Conservation (phyloP, 2,888 invertebrate species). For the Heliconius sara region DNA sequence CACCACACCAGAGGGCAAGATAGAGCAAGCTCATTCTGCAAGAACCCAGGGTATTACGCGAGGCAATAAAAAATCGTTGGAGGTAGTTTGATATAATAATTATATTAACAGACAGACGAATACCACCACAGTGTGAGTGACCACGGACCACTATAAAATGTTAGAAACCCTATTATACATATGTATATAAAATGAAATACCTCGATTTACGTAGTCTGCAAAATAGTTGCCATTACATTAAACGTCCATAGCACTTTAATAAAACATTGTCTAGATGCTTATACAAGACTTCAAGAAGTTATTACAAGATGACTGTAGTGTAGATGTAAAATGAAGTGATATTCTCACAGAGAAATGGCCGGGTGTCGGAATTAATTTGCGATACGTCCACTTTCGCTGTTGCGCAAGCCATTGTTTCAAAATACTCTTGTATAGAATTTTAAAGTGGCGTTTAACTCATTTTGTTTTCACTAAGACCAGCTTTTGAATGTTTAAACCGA, state of each 20-base stretch:
- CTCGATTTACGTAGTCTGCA: not conserved
- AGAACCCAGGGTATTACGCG: too few species aligned
- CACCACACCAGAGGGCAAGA: too few species aligned
- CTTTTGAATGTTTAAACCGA: not conserved
- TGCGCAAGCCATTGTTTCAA: conserved; percentile 42
- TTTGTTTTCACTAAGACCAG: conserved; percentile 26
- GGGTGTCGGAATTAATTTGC: conserved; percentile 37
- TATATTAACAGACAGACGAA: too few species aligned
- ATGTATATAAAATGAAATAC: too few species aligned
- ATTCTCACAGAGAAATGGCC: conserved; percentile 36
- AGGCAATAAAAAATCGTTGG: too few species aligned
- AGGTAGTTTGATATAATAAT: too few species aligned
- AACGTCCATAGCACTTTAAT: not conserved
- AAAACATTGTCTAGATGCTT: not conserved
- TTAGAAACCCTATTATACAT: too few species aligned
- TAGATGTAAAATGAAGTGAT: conserved; percentile 18
- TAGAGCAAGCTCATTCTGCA: too few species aligned
- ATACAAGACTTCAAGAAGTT: not conserved
- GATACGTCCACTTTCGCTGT: conserved; percentile 42
- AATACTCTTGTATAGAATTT: conserved; percentile 39
- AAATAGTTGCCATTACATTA: not conserved
- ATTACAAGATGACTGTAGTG: conserved; percentile 8
- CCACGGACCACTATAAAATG: too few species aligned
- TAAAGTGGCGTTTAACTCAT: conserved; percentile 24
- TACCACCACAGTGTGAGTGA: too few species aligned